Evolutionary conservation across 2,888 invertebrate genomes (phyloP).

Genomic region (Coecobrya sp.): DNA sequence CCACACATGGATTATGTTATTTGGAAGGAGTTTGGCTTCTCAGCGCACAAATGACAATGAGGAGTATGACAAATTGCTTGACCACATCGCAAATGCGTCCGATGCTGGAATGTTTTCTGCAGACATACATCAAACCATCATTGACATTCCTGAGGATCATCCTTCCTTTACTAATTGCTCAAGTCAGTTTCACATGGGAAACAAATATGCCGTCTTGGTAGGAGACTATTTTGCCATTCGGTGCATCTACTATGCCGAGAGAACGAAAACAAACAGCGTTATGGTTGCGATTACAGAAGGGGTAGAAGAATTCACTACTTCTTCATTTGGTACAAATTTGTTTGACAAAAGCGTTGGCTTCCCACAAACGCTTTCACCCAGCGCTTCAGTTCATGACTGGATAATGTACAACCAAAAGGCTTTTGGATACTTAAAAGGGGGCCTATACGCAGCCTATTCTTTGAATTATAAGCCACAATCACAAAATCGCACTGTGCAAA

Average conservation of each 20-base stretch:
- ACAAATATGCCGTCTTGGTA: conserved; percentile 85
- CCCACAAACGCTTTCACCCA: conserved; percentile 79
- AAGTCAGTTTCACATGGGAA: conserved; percentile 83
- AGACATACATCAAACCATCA: conserved; percentile 85
- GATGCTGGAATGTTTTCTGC: conserved; percentile 86
- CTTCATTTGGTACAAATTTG: conserved; percentile 82
- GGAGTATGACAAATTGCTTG: conserved; percentile 76
- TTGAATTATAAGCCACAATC: conserved; percentile 28
- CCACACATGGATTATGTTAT: conserved; percentile 85
- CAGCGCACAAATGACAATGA: neutral
- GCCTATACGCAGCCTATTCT: conserved; percentile 82
- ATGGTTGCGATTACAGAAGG: conserved; percentile 85
- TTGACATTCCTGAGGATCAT: conserved; percentile 82
- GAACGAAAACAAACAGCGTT: conserved; percentile 83
- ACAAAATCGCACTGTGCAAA: neutral
- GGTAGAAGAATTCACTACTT: conserved; percentile 85
- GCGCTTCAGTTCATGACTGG: conserved; percentile 83
- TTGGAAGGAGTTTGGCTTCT: conserved; percentile 81
- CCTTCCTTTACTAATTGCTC: conserved; percentile 45
- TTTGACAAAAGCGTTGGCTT: conserved; percentile 80
- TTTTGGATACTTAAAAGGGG: conserved; percentile 85
- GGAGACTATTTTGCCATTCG: conserved; percentile 86
- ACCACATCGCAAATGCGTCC: conserved; percentile 82
- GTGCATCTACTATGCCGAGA: conserved; percentile 84
- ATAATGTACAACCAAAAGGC: conserved; percentile 80